Conservation (phyloP, 2,888 invertebrate genomes). For the Hyposoter dolosus region DNA sequence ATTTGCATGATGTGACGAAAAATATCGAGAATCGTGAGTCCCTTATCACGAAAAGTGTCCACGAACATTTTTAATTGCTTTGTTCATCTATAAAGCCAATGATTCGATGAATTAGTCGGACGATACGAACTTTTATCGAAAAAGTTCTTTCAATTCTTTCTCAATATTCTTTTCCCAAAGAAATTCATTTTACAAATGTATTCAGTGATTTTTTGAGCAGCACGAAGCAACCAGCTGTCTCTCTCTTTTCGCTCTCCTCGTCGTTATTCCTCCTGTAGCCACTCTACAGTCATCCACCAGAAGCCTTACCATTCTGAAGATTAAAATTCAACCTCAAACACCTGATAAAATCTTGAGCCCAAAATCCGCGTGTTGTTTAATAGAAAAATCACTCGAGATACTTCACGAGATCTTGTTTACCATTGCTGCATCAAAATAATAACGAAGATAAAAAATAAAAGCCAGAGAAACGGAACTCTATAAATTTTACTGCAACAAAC, state of each 20-base stretch:
- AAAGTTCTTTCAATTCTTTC: no score
- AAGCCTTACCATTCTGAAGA: conserved; percentile 66
- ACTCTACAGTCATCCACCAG: conserved; percentile 59
- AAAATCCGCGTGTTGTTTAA: conserved; percentile 61
- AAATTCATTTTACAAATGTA: not conserved
- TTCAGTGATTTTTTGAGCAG: not conserved
- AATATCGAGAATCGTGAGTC: not conserved
- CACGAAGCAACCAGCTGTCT: not conserved
- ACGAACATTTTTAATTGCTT: not conserved
- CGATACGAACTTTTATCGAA: not conserved
- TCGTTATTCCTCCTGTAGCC: conserved; percentile 11
- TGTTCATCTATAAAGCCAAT: not conserved
- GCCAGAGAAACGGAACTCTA: no score
- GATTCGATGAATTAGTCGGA: not conserved
- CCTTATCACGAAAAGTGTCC: not conserved
- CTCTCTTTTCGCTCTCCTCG: conserved; percentile 33
- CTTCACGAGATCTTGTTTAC: conserved; percentile 23
- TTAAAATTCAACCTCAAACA: conserved; percentile 64
- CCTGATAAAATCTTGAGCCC: conserved; percentile 63
- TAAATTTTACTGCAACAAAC: no score
- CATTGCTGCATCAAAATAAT: conserved; percentile 38
- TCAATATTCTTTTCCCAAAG: no score
- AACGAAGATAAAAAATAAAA: no score
- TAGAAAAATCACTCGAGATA: conserved; percentile 61
- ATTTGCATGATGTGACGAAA: not conserved